A percentile compares a stretch with the other conserved stretches of the same genome.
phyloP scores from a whole-genome alignment of 23 tunicate species.

The Halocynthia aurantium region DNA sequence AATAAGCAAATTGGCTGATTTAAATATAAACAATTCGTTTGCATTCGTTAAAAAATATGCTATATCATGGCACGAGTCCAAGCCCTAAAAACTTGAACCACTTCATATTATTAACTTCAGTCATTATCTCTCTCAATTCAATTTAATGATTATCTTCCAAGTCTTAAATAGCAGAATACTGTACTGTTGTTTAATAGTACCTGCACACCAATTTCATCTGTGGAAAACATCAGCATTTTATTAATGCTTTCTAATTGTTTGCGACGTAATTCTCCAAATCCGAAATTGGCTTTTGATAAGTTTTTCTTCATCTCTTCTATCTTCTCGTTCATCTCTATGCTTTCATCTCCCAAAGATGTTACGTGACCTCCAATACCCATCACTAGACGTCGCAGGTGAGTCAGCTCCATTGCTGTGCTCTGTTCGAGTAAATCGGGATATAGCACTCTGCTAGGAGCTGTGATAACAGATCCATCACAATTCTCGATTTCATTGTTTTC shows the following conservation, averaged over 20 bases:
- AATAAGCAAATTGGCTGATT: no score
- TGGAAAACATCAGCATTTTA: constrained; percentile 1
- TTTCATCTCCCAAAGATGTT: background rate
- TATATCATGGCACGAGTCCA: background rate
- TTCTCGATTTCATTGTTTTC: background rate
- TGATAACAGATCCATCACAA: constrained; percentile 1
- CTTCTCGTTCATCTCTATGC: constrained; percentile 3
- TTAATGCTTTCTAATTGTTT: constrained; percentile 10
- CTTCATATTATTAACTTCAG: no score
- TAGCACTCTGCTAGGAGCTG: constrained; percentile 13
- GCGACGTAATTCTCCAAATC: constrained; percentile 9
- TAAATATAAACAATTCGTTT: no score
- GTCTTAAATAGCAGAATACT: background rate
- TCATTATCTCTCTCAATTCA: background rate
- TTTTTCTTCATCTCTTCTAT: constrained; percentile 17
- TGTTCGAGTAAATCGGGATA: background rate
- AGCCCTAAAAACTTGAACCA: no score
- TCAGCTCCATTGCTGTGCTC: constrained; percentile 4
- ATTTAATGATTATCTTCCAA: background rate
- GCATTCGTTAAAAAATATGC: no score
- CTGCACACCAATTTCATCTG: constrained; percentile 3
- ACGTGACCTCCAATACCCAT: constrained; percentile 15
- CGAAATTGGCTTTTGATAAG: constrained; percentile 8
- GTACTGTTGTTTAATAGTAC: background rate
- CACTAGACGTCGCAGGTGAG: constrained; percentile 7